These are phyloP conservation scores for Nyctibius grandis DNA, from an alignment of 2,797 vertebrate genomes.

Conservation along the genomic window DNA sequence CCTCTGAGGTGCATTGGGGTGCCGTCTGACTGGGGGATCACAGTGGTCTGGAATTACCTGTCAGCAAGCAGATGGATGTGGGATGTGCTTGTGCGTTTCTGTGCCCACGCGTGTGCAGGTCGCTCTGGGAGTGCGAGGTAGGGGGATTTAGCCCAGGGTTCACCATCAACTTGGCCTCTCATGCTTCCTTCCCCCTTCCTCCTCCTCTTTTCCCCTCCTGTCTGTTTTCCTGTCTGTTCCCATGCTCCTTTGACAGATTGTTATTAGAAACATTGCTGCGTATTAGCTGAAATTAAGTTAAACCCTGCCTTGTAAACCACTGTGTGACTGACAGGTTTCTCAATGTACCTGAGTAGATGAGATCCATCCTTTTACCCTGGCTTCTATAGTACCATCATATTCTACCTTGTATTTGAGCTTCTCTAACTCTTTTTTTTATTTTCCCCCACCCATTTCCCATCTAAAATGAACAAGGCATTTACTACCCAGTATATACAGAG, in stretches of 20 bases:
- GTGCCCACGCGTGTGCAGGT: not conserved
- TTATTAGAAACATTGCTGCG: constrained; percentile 45
- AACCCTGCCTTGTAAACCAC: not conserved
- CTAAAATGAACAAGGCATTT: not conserved
- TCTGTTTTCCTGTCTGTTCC: not conserved
- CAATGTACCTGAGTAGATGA: not conserved
- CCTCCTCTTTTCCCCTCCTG: constrained; percentile 8
- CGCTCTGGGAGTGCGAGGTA: not conserved
- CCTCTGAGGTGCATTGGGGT: not conserved
- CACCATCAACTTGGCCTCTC: not conserved
- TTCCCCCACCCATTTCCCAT: not conserved
- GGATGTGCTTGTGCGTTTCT: not conserved
- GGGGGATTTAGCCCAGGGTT: not conserved
- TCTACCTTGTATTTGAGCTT: not conserved
- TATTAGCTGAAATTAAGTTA: constrained; percentile 56
- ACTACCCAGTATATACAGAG: not conserved
- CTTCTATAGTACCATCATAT: not conserved
- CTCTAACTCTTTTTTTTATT: not conserved
- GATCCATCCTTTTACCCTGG: not conserved
- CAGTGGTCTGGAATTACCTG: not conserved
- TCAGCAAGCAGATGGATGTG: not conserved
- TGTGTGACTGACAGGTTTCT: constrained; percentile 23
- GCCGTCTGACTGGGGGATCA: not conserved
- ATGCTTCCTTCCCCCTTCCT: not conserved
- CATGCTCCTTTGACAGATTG: constrained; percentile 10